phyloP scores from a whole-genome alignment of 2,113 vertebrate species.

The Bathybates hornii region DNA sequence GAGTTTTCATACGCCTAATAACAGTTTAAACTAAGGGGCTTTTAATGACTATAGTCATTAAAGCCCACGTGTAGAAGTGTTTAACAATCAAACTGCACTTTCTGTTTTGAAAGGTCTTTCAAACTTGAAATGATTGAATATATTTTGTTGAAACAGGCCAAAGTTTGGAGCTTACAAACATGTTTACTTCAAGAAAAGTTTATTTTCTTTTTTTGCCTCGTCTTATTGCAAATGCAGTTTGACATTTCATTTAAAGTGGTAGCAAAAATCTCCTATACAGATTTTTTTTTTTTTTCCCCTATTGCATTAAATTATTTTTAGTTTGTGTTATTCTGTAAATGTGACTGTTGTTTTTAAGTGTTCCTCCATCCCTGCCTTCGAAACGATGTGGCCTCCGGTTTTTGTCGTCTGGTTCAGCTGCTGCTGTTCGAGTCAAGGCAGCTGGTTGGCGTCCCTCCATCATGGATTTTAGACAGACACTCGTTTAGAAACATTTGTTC shows the following conservation, averaged over 20 bases:
- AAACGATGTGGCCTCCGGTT: background rate
- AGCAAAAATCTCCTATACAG: background rate
- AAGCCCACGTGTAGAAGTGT: background rate
- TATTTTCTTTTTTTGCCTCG: background rate
- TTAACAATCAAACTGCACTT: background rate
- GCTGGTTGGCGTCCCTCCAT: background rate
- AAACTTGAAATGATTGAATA: background rate
- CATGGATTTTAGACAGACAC: background rate
- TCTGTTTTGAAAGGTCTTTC: background rate
- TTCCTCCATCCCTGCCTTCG: background rate
- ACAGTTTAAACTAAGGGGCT: background rate
- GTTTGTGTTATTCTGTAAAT: background rate
- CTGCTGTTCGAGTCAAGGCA: background rate
- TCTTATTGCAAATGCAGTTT: background rate
- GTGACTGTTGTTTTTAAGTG: background rate
- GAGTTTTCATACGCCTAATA: background rate
- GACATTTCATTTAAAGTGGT: background rate
- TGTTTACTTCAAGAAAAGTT: background rate
- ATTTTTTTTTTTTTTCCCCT: fast-evolving
- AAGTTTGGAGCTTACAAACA: background rate
- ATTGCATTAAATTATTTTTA: background rate
- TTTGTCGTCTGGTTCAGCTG: background rate
- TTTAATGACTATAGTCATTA: background rate
- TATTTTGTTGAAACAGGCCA: background rate
- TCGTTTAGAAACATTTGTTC: background rate